Evolutionary conservation across 2,888 invertebrate species (phyloP), one percentile per base, ranked within the genome.

Genomic region (Sarcophaga subvicina): DNA sequence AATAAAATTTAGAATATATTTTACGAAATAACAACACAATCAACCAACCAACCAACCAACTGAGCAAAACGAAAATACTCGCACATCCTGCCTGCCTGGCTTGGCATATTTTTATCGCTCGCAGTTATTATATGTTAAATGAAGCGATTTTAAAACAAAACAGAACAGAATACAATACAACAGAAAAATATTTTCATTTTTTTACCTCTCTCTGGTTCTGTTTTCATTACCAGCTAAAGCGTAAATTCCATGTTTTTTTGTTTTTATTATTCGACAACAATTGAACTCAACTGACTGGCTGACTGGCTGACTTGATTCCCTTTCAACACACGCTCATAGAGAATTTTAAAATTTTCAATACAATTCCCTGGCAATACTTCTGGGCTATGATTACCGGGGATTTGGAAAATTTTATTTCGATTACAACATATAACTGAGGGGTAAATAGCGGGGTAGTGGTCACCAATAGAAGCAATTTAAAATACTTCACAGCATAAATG

Each of bases 61-160:
- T 37, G 37, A 37, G 37, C 37, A 37, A 37, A 10, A 37, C 37
- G 37, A 37, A 37, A 10, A 37, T 37, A 37, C 37, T 37, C 8
- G 37, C 37, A 37, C 37, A 37, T 37, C 37, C 17, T 54, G 17
- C 54, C 54, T 27, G 20, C 6, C 75, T 60, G 22, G 11, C 12
- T 20, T 54, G 54, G 20, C 20, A 72, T 63, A 60, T 73, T 89
- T 90, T 88, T 87, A 84, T 88, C 88, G 88, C 91, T 91, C 89
- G 87, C 91, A 91, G 92, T 90, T 91, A 91, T 92, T 91, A 91
- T 92, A 91, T 91, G 91, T 91, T 91, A 91, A 91, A 91, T 91
- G 92, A 91, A 91, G 91, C 92, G 91, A 90, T 89, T 91, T 91
- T 91, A 54, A 54, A 54, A 54, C 17, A 54, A 54, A 37, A 37